Evolutionary conservation across 2,113 vertebrate species (phyloP).

Genomic region (Xiphias gladius): DNA sequence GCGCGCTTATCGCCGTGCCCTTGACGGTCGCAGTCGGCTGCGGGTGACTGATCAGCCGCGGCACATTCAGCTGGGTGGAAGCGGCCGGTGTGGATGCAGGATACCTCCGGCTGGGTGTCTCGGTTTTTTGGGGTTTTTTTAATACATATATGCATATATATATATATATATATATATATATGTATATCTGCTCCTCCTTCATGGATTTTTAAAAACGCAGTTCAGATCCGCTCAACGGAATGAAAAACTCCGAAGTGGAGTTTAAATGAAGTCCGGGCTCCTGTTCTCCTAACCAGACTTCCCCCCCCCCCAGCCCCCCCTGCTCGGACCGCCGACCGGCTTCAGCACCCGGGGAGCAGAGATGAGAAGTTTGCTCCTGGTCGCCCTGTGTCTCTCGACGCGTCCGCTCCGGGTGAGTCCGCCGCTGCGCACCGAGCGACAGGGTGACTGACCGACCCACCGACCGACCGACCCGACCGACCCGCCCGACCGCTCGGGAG

Average conservation of each 20-base stretch:
- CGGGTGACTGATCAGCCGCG: neutral
- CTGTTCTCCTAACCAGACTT: neutral
- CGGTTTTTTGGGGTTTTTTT: too few species aligned
- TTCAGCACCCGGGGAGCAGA: conserved; percentile 14
- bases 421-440: too few species aligned
- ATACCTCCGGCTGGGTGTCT: accelerated
- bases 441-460: too few species aligned
- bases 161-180: too few species aligned
- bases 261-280: conserved; percentile 39
- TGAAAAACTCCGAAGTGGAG: neutral
- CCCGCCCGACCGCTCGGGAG: too few species aligned
- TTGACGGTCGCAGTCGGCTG: neutral
- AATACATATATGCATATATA: too few species aligned
- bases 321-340: neutral
- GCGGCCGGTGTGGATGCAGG: neutral
- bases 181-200: neutral
- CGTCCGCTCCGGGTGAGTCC: conserved; percentile 60
- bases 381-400: conserved; percentile 43
- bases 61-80: conserved; percentile 29
- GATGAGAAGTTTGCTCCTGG: conserved; percentile 63
- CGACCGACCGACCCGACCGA: too few species aligned
- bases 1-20: accelerated
- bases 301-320: neutral
- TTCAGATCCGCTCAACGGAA: neutral
- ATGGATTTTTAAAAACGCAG: conserved; percentile 23